These are phyloP conservation scores for Hycleus cichorii DNA, from an alignment of 1,140 invertebrate genomes.

Conservation along the genomic window DNA sequence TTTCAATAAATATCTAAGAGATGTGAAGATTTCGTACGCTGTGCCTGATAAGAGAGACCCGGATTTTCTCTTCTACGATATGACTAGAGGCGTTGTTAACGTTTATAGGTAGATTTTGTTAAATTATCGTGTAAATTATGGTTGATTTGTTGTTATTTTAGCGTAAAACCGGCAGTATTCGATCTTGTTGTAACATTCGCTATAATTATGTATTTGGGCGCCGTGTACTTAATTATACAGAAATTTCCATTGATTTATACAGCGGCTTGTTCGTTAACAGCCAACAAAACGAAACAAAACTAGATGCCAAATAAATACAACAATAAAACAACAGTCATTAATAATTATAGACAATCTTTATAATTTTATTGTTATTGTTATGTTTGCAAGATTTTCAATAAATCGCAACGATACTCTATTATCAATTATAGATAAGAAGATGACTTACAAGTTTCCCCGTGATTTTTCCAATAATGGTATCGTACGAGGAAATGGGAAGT, in stretches of 20 bases:
- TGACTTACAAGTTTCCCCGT: no score
- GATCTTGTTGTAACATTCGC: constrained; percentile 86
- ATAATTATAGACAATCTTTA: not conserved
- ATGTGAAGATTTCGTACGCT: constrained; percentile 61
- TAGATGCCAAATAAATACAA: constrained; percentile 6
- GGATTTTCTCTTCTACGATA: constrained; percentile 87
- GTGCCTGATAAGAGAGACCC: constrained; percentile 79
- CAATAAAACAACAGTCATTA: not conserved
- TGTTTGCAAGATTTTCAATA: constrained; percentile 8
- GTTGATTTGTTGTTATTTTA: constrained; percentile 44
- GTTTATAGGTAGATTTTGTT: constrained; percentile 69
- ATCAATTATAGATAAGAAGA: no score
- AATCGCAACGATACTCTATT: not conserved
- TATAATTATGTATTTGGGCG: constrained; percentile 73
- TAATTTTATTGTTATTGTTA: constrained; percentile 7
- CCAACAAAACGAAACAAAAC: constrained; percentile 23
- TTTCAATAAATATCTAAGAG: constrained; percentile 70
- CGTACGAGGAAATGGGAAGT: no score
- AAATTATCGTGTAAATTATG: not conserved
- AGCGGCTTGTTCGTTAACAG: constrained; percentile 24
- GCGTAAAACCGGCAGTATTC: constrained; percentile 95
- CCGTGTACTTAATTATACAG: constrained; percentile 76
- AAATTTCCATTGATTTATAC: constrained; percentile 56
- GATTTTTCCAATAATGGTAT: no score
- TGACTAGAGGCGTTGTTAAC: constrained; percentile 68